phyloP scores from a whole-genome alignment of 2,797 vertebrate genomes.

The Naso thynnoides region DNA sequence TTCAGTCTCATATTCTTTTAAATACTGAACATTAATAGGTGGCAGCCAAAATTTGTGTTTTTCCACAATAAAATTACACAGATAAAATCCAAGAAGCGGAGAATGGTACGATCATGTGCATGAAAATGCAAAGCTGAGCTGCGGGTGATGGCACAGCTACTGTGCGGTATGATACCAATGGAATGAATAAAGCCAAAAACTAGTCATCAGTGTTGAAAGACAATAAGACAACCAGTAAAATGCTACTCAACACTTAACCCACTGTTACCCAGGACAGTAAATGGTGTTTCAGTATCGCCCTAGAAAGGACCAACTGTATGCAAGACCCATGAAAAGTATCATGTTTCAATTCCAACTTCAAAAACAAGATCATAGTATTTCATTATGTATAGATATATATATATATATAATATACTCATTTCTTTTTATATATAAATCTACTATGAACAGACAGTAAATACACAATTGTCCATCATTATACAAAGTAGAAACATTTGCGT shows the following conservation, averaged over 20 bases:
- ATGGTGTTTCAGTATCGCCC: slow-evolving; percentile 75
- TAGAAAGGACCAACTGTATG: slow-evolving; percentile 39
- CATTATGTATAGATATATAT: slow-evolving; percentile 79
- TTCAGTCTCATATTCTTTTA: slow-evolving; percentile 14
- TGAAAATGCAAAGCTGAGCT: slow-evolving; percentile 19
- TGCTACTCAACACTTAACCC: slow-evolving; percentile 66
- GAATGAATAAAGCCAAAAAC: slow-evolving; percentile 50
- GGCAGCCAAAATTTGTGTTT: slow-evolving; percentile 15
- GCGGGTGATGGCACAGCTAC: slow-evolving; percentile 25
- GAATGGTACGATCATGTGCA: slow-evolving; percentile 43
- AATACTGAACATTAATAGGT: slow-evolving; percentile 19
- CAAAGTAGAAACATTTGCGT: slow-evolving; percentile 86
- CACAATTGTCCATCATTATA: slow-evolving; percentile 87
- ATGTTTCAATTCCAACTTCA: slow-evolving; percentile 78
- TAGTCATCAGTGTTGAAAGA: slow-evolving; percentile 49
- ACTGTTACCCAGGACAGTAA: slow-evolving; percentile 67
- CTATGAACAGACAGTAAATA: slow-evolving; percentile 90
- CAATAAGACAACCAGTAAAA: slow-evolving; percentile 66
- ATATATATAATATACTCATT: slow-evolving; percentile 85
- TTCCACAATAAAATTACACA: slow-evolving; percentile 6
- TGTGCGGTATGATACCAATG: slow-evolving; percentile 40
- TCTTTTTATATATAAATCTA: slow-evolving; percentile 90
- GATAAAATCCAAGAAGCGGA: not conserved
- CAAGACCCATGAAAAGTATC: slow-evolving; percentile 69
- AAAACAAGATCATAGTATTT: slow-evolving; percentile 82